Conservation (phyloP, 2,888 invertebrate species). For the Tipula vernalis region DNA sequence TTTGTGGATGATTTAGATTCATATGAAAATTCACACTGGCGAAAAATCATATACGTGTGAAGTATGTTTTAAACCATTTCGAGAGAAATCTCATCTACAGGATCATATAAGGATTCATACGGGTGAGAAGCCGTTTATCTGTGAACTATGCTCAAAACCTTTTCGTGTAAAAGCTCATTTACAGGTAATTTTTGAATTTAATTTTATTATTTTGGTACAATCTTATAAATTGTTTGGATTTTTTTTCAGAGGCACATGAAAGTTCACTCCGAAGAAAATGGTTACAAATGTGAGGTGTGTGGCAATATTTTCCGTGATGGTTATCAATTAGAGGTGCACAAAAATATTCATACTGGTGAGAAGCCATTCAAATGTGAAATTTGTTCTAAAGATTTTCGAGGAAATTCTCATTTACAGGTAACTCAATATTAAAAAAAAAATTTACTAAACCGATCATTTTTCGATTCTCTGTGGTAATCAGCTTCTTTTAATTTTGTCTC, state of each 20-base stretch:
- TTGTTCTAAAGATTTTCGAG: neutral
- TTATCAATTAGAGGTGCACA: neutral
- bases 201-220: neutral
- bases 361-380: neutral
- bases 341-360: neutral
- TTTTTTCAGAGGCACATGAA: neutral
- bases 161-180: constrained; percentile 4
- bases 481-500: neutral
- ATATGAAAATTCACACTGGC: neutral
- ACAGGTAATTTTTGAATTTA: neutral
- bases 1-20: neutral
- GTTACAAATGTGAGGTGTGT: neutral
- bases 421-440: neutral
- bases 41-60: neutral
- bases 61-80: neutral
- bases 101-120: neutral
- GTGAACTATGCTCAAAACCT: neutral
- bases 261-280: neutral
- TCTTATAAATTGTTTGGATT: neutral
- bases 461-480: neutral
- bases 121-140: neutral
- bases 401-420: neutral
- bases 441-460: neutral
- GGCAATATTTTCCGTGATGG: neutral
- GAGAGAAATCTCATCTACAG: neutral